phyloP scores from a whole-genome alignment of 2,888 invertebrate genomes.

The Saturnia japonica region DNA sequence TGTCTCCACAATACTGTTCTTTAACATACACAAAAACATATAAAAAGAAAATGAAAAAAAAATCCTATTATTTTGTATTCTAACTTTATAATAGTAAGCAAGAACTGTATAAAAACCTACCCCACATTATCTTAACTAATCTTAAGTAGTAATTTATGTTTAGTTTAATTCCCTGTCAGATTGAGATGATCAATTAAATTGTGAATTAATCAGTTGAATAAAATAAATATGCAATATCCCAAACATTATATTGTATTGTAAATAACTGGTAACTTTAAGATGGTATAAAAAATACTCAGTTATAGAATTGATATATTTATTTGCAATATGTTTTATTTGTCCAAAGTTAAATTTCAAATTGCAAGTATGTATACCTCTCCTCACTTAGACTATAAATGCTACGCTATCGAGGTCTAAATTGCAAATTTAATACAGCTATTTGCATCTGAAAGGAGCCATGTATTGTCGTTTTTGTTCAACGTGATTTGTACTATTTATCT shows the following conservation, averaged over 20 bases:
- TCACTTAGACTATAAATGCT: conserved; percentile 41
- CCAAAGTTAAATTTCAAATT: not conserved
- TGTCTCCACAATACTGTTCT: too few relatives aligned
- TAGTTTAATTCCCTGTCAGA: too few relatives aligned
- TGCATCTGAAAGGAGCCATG: conserved; percentile 77
- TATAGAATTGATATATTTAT: not conserved
- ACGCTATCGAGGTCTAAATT: conserved; percentile 74
- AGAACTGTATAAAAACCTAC: not conserved
- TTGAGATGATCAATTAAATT: too few relatives aligned
- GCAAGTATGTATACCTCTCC: conserved; percentile 23
- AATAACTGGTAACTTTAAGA: not conserved
- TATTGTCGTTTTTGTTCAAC: conserved; percentile 65
- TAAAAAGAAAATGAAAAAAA: too few relatives aligned
- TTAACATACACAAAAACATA: too few relatives aligned
- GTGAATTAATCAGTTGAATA: too few relatives aligned
- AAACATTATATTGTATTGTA: too few relatives aligned
- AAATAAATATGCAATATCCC: too few relatives aligned
- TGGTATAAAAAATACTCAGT: not conserved
- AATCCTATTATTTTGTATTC: not conserved
- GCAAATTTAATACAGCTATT: conserved; percentile 80
- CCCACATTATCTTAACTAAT: not conserved
- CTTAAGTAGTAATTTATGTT: too few relatives aligned
- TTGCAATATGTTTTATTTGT: not conserved
- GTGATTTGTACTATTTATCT: conserved; percentile 78
- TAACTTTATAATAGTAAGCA: not conserved